Evolutionary conservation across 2,888 invertebrate species (phyloP).

Genomic region (Melikaiella ostensackeni): DNA sequence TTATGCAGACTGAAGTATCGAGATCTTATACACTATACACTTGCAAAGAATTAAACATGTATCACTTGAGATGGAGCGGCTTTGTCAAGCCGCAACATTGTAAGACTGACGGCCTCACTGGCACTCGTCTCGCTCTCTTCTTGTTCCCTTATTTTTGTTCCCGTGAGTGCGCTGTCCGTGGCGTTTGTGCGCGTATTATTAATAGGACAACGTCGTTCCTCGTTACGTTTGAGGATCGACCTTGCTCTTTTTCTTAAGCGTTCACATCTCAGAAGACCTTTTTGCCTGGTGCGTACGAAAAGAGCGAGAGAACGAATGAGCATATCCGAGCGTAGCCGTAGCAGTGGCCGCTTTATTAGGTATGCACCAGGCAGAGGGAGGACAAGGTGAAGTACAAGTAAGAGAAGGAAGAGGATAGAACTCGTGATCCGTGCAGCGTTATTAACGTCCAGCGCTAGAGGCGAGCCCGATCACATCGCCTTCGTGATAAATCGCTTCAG

Average conservation of each 20-base stretch:
- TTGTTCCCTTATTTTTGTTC: constrained; percentile 26
- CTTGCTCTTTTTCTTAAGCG: constrained; percentile 56
- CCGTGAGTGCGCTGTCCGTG: constrained; percentile 31
- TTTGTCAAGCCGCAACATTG: constrained; percentile 8
- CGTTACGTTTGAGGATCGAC: constrained; percentile 54
- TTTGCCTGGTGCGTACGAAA: constrained; percentile 53
- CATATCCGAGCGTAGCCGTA: constrained; percentile 53
- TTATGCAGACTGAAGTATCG: background rate
- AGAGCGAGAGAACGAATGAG: constrained; percentile 47
- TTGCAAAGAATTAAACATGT: constrained; percentile 6
- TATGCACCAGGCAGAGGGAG: constrained; percentile 64
- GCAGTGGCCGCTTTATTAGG: constrained; percentile 72
- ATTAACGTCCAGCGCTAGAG: constrained; percentile 74
- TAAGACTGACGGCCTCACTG: constrained; percentile 26
- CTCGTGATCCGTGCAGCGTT: constrained; percentile 72
- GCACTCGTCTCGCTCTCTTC: constrained; percentile 2
- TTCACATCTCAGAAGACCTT: constrained; percentile 49
- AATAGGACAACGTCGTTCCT: constrained; percentile 49
- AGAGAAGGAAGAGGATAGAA: constrained; percentile 58
- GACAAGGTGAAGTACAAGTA: constrained; percentile 51
- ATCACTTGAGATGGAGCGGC: constrained; percentile 19
- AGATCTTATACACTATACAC: background rate
- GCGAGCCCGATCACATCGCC: constrained; percentile 72
- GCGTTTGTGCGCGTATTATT: constrained; percentile 46
- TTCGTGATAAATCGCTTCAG: constrained; percentile 74